Evolutionary conservation across 2,113 vertebrate species (phyloP).

Genomic region (Argyrosomus japonicus): DNA sequence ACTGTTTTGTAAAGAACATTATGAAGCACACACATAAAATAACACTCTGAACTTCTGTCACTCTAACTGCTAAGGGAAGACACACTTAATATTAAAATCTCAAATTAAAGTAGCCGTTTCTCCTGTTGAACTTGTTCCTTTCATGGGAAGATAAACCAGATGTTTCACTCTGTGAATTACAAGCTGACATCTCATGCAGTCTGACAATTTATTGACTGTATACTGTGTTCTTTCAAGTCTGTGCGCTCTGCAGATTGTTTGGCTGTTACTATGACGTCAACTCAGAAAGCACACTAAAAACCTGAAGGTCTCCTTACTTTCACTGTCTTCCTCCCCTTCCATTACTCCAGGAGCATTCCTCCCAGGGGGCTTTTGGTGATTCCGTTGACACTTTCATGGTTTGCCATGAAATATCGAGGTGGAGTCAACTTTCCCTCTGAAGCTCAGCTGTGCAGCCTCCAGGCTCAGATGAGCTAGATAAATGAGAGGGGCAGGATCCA

Average conservation of each 20-base stretch:
- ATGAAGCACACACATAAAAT: no score
- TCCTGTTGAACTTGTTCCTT: conserved; percentile 19
- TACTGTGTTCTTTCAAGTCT: conserved; percentile 29
- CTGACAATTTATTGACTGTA: conserved; percentile 36
- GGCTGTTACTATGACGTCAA: conserved; percentile 67
- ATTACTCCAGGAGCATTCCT: conserved; percentile 48
- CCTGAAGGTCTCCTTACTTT: conserved; percentile 50
- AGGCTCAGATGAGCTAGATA: conserved; percentile 56
- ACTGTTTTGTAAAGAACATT: not conserved
- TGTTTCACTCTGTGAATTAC: conserved; percentile 29
- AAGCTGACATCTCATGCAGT: conserved; percentile 11
- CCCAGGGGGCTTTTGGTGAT: conserved; percentile 33
- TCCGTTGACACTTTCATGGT: conserved; percentile 58
- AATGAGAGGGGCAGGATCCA: conserved; percentile 31
- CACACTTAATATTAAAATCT: not conserved
- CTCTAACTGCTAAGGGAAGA: not conserved
- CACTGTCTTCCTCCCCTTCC: conserved; percentile 32
- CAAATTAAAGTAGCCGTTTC: not conserved
- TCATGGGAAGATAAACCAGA: conserved; percentile 42
- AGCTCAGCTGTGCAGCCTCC: conserved; percentile 29
- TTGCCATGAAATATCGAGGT: conserved; percentile 59
- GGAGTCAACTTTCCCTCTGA: conserved; percentile 55
- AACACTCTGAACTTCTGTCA: not conserved
- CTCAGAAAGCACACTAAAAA: conserved; percentile 36
- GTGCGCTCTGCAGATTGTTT: conserved; percentile 51